Evolutionary conservation across 35 echinoderm and acorn worm genomes (phyloP).

Genomic region (Stichopus chloronotus): DNA sequence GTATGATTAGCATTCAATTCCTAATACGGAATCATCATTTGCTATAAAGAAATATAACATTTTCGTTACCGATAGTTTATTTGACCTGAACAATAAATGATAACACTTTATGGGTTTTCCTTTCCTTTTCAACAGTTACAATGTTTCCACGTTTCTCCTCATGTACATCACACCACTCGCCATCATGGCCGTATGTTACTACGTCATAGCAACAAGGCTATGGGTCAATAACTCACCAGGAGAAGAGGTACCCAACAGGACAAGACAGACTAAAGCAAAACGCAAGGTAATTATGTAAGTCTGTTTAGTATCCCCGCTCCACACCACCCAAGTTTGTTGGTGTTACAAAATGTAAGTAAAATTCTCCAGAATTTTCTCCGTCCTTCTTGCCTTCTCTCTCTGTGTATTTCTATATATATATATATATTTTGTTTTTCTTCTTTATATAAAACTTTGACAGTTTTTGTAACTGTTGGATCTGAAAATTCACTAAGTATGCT

Average conservation of each 20-base stretch:
- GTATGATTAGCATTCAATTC: too few species aligned
- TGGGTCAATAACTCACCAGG: slow-evolving; percentile 73
- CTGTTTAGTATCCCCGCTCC: background rate
- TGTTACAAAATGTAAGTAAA: background rate
- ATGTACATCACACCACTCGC: slow-evolving; percentile 70
- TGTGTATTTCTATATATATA: too few species aligned
- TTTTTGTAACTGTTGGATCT: too few species aligned
- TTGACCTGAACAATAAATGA: too few species aligned
- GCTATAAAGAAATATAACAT: too few species aligned
- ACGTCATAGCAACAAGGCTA: slow-evolving; percentile 74
- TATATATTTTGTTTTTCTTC: too few species aligned
- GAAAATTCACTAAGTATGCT: too few species aligned
- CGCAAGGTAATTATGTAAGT: slow-evolving; percentile 69
- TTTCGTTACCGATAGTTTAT: too few species aligned
- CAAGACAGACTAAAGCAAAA: slow-evolving; percentile 81
- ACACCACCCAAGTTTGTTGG: background rate
- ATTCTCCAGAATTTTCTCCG: background rate
- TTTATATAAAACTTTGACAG: too few species aligned
- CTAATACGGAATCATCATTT: too few species aligned
- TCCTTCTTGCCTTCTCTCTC: too few species aligned
- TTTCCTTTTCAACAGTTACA: slow-evolving; percentile 71
- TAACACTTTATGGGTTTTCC: too few species aligned
- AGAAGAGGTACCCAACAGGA: slow-evolving; percentile 80
- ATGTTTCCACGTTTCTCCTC: slow-evolving; percentile 64
- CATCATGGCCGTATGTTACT: slow-evolving; percentile 85